A percentile compares a stretch with the other conserved stretches of the same genome.
These are phyloP conservation scores for Adelognathus sp. DNA, from an alignment of 2,888 invertebrate species.

Conservation along the genomic window DNA sequence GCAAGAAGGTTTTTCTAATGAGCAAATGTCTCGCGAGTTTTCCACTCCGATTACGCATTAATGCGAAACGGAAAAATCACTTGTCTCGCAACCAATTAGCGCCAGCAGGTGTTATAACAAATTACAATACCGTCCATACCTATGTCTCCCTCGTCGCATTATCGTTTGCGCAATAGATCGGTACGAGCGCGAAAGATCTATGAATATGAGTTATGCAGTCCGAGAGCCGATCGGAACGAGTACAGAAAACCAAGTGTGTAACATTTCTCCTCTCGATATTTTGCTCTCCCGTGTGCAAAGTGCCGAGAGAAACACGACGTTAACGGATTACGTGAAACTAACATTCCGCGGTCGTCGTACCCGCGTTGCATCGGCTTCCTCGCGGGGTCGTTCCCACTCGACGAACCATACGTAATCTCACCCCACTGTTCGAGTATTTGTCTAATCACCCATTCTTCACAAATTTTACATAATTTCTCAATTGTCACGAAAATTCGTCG, in stretches of 20 bases:
- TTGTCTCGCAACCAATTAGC: not conserved
- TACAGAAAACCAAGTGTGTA: not conserved
- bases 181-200: slow-evolving; percentile 3
- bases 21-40: too few relatives aligned
- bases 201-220: not conserved
- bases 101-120: not conserved
- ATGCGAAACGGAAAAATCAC: not conserved
- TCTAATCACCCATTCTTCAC: not conserved
- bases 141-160: slow-evolving; percentile 3
- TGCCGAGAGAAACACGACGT: slow-evolving; percentile 4
- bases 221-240: not conserved
- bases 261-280: not conserved
- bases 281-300: not conserved
- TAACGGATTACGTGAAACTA: slow-evolving; percentile 47
- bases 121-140: not conserved
- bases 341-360: slow-evolving; percentile 57
- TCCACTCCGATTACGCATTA: not conserved
- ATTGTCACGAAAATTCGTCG: too few relatives aligned
- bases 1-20: too few relatives aligned
- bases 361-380: slow-evolving; percentile 51
- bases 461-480: too few relatives aligned
- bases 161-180: slow-evolving; percentile 29
- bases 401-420: slow-evolving; percentile 1
- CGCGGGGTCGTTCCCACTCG: slow-evolving; percentile 14
- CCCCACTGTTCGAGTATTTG: not conserved